A percentile compares a stretch with the other conserved stretches of the same genome.
Conservation (phyloP, 2,113 vertebrate genomes). For the Dermatemys mawii region DNA sequence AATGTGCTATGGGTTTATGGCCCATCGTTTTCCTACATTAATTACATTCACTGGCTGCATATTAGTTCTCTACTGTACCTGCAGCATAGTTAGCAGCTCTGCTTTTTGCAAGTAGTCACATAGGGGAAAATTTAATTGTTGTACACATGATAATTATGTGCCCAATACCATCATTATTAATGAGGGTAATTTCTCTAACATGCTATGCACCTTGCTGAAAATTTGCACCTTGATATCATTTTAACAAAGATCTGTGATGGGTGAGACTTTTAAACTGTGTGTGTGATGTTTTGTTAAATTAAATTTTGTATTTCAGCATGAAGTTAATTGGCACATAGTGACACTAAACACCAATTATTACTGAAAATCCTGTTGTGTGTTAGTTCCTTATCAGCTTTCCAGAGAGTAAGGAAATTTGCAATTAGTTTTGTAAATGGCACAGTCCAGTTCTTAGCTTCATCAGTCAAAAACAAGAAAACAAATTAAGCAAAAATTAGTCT, state of each 20-base stretch:
- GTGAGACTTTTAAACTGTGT: background rate
- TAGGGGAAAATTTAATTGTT: background rate
- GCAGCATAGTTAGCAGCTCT: fast-evolving
- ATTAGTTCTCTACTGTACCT: background rate
- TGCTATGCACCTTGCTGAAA: background rate
- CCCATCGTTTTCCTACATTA: background rate
- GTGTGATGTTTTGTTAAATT: background rate
- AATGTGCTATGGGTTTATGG: background rate
- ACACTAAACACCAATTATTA: constrained; percentile 60
- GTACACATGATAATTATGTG: background rate
- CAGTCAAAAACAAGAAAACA: constrained; percentile 36
- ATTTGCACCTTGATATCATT: background rate
- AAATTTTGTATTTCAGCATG: constrained; percentile 20
- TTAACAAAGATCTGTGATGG: background rate
- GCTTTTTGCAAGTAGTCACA: background rate
- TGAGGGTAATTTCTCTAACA: background rate
- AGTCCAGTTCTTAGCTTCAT: constrained; percentile 36
- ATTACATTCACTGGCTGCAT: background rate
- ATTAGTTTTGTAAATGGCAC: constrained; percentile 50
- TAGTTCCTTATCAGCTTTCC: constrained; percentile 23
- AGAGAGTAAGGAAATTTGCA: constrained; percentile 19
- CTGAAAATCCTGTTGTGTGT: constrained; percentile 19
- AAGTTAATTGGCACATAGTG: background rate
- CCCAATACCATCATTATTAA: background rate
- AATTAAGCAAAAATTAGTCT: background rate